Conservation (phyloP, 2,113 vertebrate genomes). For the Pachypanchax playfairii region DNA sequence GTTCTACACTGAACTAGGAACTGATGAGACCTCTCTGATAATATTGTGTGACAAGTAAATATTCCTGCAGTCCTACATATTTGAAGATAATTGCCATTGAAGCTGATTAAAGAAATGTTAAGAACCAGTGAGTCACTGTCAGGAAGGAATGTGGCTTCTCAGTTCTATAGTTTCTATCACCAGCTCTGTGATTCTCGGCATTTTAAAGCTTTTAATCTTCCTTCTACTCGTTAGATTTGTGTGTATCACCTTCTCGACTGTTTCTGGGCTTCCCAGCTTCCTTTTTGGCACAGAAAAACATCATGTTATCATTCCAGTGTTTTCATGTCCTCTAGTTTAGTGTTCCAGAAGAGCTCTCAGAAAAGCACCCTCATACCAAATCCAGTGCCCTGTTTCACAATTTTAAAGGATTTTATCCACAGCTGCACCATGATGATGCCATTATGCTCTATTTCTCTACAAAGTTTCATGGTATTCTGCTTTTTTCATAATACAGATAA, state of each 20-base stretch:
- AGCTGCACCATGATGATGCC: neutral
- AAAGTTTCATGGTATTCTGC: conserved; percentile 2
- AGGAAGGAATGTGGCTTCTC: neutral
- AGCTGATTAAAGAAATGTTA: neutral
- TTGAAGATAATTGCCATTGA: neutral
- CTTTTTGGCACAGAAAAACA: neutral
- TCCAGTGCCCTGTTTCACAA: neutral
- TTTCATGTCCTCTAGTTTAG: neutral
- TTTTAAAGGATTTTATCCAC: neutral
- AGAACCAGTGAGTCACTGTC: neutral
- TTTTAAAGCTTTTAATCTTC: conserved; percentile 1
- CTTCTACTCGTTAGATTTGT: neutral
- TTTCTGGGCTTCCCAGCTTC: neutral
- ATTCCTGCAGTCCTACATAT: neutral
- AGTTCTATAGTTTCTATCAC: neutral
- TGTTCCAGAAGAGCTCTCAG: conserved; percentile 1
- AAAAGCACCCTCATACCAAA: neutral
- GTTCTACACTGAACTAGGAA: too few species aligned
- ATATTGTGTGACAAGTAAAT: neutral
- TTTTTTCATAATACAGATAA: conserved; percentile 1
- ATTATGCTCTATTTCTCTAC: too few species aligned
- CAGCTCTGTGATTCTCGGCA: too few species aligned
- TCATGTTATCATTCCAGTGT: conserved; percentile 6
- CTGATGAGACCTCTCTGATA: too few species aligned
- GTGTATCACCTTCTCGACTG: neutral